phyloP scores from a whole-genome alignment of 2,888 invertebrate species.

The Lingula anatina region DNA sequence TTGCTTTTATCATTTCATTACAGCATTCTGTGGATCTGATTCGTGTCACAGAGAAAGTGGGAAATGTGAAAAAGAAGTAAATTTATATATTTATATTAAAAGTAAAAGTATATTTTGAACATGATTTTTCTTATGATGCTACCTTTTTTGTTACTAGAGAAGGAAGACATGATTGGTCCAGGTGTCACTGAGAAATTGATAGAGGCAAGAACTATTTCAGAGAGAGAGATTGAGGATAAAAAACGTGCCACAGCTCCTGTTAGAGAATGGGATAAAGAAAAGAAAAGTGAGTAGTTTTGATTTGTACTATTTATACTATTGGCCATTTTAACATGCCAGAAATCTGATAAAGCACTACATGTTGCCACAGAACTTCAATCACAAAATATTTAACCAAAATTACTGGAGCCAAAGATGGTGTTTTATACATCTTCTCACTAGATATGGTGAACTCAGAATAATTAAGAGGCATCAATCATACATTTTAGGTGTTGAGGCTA shows the following conservation, averaged over 20 bases:
- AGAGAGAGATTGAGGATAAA: constrained; percentile 2
- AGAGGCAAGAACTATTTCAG: not conserved
- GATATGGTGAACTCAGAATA: too few relatives aligned
- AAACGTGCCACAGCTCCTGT: constrained; percentile 9
- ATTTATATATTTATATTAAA: not conserved
- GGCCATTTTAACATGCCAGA: too few relatives aligned
- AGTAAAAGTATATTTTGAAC: not conserved
- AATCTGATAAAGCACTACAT: too few relatives aligned
- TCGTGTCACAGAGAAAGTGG: constrained; percentile 12
- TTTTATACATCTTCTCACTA: too few relatives aligned
- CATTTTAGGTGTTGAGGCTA: constrained; percentile 14
- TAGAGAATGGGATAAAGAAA: constrained; percentile 41
- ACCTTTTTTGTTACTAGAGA: not conserved
- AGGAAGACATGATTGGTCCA: not conserved
- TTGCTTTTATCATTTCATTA: too few relatives aligned
- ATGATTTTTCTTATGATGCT: not conserved
- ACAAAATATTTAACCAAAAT: too few relatives aligned
- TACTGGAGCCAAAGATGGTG: too few relatives aligned
- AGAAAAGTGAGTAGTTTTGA: constrained; percentile 18
- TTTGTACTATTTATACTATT: constrained; percentile 12
- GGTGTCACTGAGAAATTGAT: not conserved
- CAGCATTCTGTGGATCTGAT: not conserved
- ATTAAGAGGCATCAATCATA: too few relatives aligned
- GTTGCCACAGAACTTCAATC: too few relatives aligned
- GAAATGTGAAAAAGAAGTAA: constrained; percentile 6